phyloP scores from a whole-genome alignment of 2,888 invertebrate species.

The Cecidostiba fungosa region DNA sequence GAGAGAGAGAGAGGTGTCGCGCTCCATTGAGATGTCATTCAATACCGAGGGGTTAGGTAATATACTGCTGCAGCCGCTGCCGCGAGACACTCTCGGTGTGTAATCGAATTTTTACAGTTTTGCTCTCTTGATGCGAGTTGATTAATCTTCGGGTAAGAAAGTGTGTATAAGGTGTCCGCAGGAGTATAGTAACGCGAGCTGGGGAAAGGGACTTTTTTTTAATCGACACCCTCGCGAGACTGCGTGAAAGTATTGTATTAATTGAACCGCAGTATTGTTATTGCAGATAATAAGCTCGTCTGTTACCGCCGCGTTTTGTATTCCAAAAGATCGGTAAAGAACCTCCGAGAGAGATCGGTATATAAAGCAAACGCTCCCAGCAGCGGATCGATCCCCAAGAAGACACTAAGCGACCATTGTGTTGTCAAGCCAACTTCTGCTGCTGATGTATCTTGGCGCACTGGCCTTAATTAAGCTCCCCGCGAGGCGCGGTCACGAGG shows the following conservation, averaged over 20 bases:
- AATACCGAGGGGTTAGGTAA: neutral
- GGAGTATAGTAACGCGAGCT: neutral
- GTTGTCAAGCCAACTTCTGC: neutral
- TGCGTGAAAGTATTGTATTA: too few relatives aligned
- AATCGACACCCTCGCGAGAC: too few relatives aligned
- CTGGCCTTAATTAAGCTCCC: conserved; percentile 48
- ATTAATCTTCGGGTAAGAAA: neutral
- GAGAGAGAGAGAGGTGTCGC: neutral
- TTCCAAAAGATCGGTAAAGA: too few relatives aligned
- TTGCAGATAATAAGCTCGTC: too few relatives aligned
- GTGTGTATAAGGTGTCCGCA: neutral
- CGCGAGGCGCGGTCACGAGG: conserved; percentile 44
- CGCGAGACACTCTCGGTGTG: neutral
- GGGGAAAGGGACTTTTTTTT: neutral
- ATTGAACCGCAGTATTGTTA: too few relatives aligned
- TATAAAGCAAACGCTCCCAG: neutral
- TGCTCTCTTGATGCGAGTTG: neutral
- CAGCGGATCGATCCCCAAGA: conserved; percentile 36
- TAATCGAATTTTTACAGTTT: neutral
- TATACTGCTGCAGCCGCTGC: neutral
- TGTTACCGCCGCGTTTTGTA: neutral
- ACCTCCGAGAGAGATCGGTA: neutral
- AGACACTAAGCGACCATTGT: conserved; percentile 29
- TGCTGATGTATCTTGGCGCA: neutral
- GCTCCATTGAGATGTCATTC: conserved; percentile 10